Percentiles rank a stretch among this genome's conserved stretches.
phyloP scores from a whole-genome alignment of 2,797 vertebrate genomes.

The Gallinago solitaria region DNA sequence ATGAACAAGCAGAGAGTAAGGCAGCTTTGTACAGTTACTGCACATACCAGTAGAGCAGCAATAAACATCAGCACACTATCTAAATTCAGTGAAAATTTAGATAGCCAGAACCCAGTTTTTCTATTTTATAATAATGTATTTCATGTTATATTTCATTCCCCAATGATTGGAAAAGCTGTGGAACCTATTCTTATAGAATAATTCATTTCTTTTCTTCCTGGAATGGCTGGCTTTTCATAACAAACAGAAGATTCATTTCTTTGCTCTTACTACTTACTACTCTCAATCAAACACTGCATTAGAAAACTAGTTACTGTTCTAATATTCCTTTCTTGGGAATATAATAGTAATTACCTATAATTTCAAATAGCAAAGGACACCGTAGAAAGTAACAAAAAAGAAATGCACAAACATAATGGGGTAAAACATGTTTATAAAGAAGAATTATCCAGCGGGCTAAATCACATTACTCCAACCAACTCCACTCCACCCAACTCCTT shows the following conservation, averaged over 20 bases:
- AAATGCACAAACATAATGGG: not conserved
- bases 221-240: not conserved
- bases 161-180: not conserved
- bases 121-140: not conserved
- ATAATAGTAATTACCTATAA: not conserved
- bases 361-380: not conserved
- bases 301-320: not conserved
- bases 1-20: not conserved
- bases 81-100: not conserved
- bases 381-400: not conserved
- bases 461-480: rapidly evolving
- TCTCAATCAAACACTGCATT: not conserved
- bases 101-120: not conserved
- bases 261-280: no score
- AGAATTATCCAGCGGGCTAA: not conserved
- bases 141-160: not conserved
- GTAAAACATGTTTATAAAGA: not conserved
- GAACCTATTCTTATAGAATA: not conserved
- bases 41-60: not conserved
- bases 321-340: not conserved
- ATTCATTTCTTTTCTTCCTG: not conserved
- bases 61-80: not conserved
- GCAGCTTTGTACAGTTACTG: not conserved
- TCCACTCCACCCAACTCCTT: not conserved
- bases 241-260: not conserved